Conservation (phyloP, 2,888 invertebrate genomes). For the Oxyteleia sp. region DNA sequence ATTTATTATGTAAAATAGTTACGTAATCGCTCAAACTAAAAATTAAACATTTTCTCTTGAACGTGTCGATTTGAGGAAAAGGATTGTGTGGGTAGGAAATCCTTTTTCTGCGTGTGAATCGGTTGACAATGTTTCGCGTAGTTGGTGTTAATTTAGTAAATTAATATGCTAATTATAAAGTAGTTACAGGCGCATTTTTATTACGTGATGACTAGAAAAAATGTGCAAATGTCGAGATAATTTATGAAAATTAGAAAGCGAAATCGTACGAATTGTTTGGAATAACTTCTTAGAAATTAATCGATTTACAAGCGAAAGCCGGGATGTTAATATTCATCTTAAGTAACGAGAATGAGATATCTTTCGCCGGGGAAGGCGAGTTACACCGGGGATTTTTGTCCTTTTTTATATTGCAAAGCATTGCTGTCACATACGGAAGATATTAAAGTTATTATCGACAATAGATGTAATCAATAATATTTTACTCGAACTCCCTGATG, state of each 20-base stretch:
- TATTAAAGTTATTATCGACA: too few species aligned
- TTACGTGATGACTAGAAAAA: constrained; percentile 29
- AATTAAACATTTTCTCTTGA: constrained; percentile 15
- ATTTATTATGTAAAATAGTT: constrained; percentile 15
- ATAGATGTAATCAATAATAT: too few species aligned
- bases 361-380: constrained; percentile 47
- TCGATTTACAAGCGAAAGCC: constrained; percentile 75
- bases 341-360: constrained; percentile 68
- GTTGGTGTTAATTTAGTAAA: not conserved
- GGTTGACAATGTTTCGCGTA: too few species aligned
- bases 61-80: not conserved
- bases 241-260: constrained; percentile 74
- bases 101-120: too few species aligned
- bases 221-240: constrained; percentile 51
- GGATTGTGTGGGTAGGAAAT: too few species aligned
- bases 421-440: too few species aligned
- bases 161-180: not conserved
- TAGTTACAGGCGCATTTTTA: not conserved
- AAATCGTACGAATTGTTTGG: constrained; percentile 67
- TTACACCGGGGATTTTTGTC: too few species aligned
- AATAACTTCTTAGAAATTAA: constrained; percentile 70
- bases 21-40: constrained; percentile 4
- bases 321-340: constrained; percentile 73
- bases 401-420: too few species aligned
- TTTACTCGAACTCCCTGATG: too few species aligned